Conservation (phyloP, 2,797 vertebrate genomes). For the Ficedula albicollis region DNA sequence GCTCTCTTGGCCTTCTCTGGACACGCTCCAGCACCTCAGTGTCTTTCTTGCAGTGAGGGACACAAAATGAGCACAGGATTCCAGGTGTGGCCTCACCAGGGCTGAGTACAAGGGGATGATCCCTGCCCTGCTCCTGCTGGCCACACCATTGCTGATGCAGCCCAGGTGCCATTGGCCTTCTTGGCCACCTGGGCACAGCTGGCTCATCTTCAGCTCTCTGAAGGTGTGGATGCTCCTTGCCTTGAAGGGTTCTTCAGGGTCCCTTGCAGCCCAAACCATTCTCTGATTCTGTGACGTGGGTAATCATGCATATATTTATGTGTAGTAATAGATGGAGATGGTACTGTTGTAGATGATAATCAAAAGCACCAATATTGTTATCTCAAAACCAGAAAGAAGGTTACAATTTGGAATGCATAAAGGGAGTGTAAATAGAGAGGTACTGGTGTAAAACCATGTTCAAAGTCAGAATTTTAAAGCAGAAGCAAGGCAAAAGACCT, state of each 20-base stretch:
- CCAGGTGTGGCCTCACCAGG: too few species aligned
- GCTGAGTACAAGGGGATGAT: not conserved
- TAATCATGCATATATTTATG: not conserved
- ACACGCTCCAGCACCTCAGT: accelerated
- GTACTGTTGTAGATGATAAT: too few species aligned
- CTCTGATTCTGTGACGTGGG: not conserved
- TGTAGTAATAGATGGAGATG: too few species aligned
- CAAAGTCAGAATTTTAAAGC: not conserved
- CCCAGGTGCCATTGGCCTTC: not conserved
- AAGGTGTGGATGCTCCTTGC: too few species aligned
- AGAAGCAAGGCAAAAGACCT: not conserved
- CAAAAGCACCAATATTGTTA: too few species aligned
- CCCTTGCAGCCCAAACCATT: not conserved
- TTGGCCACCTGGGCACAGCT: not conserved
- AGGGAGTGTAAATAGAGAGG: too few species aligned
- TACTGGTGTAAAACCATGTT: not conserved
- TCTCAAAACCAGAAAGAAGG: too few species aligned
- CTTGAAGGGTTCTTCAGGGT: accelerated
- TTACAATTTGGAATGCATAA: too few species aligned
- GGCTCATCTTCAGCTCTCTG: too few species aligned
- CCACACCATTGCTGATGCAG: not conserved
- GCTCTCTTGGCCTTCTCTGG: not conserved
- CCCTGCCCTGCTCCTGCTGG: not conserved
- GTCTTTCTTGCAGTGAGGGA: too few species aligned
- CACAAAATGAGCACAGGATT: not conserved